Conservation (phyloP, 2,888 invertebrate genomes). For the Drosophila leonis region DNA sequence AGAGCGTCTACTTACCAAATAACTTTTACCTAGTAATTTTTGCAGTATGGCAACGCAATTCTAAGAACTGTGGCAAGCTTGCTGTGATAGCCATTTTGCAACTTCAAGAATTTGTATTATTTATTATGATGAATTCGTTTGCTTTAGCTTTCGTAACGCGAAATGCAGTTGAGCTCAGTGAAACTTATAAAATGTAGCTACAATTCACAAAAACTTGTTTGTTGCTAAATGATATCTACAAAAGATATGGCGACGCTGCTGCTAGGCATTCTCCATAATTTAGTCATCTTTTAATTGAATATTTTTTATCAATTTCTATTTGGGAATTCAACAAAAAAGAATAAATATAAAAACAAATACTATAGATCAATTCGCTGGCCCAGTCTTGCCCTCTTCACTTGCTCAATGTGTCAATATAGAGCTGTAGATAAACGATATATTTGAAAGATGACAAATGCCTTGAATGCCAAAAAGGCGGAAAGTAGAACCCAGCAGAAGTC, state of each 20-base stretch:
- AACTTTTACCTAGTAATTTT: not conserved
- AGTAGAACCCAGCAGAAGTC: slow-evolving; percentile 2
- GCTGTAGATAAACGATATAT: slow-evolving; percentile 9
- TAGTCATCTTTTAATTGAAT: slow-evolving; percentile 2
- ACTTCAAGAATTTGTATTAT: not conserved
- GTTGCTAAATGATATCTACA: not conserved
- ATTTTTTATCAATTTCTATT: slow-evolving; percentile 1
- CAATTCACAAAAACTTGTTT: too few relatives aligned
- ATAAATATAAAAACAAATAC: not conserved
- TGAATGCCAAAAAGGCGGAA: not conserved
- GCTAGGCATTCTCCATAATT: not conserved
- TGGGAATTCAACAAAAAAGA: not conserved
- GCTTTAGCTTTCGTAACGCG: not conserved
- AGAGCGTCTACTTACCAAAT: too few relatives aligned
- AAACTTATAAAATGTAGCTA: not conserved
- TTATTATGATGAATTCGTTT: not conserved
- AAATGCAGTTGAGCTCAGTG: not conserved
- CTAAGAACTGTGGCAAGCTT: not conserved
- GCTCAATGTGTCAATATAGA: not conserved
- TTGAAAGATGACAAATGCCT: slow-evolving; percentile 14
- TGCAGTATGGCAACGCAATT: not conserved
- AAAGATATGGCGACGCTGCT: not conserved
- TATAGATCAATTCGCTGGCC: not conserved
- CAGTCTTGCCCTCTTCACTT: not conserved
- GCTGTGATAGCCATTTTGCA: not conserved